These are phyloP conservation scores for Troides helena DNA, from an alignment of 2,888 invertebrate species.

Conservation along the genomic window DNA sequence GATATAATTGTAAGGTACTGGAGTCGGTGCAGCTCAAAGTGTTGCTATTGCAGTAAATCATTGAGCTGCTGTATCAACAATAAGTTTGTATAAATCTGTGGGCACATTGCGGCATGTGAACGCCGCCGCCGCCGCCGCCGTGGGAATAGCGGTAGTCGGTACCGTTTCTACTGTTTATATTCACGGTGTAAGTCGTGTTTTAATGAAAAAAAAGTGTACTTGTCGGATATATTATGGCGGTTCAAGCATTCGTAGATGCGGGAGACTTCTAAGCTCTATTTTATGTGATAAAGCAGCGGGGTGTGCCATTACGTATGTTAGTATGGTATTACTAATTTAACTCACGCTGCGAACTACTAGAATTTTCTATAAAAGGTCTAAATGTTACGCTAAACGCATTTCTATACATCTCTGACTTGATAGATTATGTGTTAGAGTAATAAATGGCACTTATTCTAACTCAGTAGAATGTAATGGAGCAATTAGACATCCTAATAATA, in stretches of 20 bases:
- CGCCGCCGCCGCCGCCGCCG: neutral
- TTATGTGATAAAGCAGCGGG: neutral
- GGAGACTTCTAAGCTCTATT: neutral
- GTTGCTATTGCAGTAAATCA: slow-evolving; percentile 19
- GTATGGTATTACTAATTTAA: neutral
- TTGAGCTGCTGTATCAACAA: slow-evolving; percentile 14
- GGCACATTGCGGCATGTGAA: slow-evolving; percentile 19
- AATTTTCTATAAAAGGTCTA: neutral
- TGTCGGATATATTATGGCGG: neutral
- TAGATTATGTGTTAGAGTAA: neutral
- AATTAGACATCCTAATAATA: neutral
- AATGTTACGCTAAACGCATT: neutral
- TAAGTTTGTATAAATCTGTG: slow-evolving; percentile 24
- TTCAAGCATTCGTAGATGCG: neutral
- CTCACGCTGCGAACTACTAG: neutral
- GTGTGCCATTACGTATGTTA: neutral
- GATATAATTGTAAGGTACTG: slow-evolving; percentile 17
- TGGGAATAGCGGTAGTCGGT: slow-evolving; percentile 8
- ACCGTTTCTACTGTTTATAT: slow-evolving; percentile 16
- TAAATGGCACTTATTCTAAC: neutral
- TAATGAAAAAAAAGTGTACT: slow-evolving; percentile 4
- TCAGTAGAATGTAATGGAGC: neutral
- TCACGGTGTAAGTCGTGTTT: slow-evolving; percentile 10
- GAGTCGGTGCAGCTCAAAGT: slow-evolving; percentile 22
- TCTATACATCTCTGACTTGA: neutral